phyloP scores from a whole-genome alignment of 2,113 vertebrate species.

The Epinephelus cyanopodus region DNA sequence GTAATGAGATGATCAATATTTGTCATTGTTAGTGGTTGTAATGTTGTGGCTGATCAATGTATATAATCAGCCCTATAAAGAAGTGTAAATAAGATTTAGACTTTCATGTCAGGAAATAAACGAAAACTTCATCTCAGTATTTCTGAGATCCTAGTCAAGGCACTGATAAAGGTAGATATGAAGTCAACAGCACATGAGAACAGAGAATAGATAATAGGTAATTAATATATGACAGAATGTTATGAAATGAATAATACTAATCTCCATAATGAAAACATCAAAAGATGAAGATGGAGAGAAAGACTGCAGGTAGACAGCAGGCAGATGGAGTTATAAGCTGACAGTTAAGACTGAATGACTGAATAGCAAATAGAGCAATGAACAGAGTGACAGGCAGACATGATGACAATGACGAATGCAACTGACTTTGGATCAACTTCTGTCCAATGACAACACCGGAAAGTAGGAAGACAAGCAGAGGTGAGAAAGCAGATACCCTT shows the following conservation, averaged over 20 bases:
- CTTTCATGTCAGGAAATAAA: not conserved
- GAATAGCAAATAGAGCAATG: not conserved
- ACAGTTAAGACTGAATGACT: constrained; percentile 11
- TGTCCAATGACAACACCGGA: not conserved
- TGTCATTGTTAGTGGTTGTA: no score
- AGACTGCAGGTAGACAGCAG: constrained; percentile 3
- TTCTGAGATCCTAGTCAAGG: not conserved
- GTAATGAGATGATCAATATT: no score
- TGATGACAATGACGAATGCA: not conserved
- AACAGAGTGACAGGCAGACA: not conserved
- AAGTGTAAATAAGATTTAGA: not conserved
- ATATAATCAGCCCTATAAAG: no score
- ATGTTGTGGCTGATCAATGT: no score
- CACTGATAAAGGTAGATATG: not conserved
- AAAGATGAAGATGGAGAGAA: not conserved
- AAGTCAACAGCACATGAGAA: not conserved
- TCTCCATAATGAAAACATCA: not conserved
- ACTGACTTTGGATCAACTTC: not conserved
- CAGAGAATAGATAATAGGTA: not conserved
- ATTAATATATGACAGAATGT: not conserved
- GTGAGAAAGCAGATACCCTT: not conserved
- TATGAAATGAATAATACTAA: not conserved
- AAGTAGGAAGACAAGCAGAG: not conserved
- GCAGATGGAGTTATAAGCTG: not conserved
- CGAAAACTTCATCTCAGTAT: not conserved